phyloP scores from a whole-genome alignment of 2,113 vertebrate genomes.

The Neomonachus schauinslandi region DNA sequence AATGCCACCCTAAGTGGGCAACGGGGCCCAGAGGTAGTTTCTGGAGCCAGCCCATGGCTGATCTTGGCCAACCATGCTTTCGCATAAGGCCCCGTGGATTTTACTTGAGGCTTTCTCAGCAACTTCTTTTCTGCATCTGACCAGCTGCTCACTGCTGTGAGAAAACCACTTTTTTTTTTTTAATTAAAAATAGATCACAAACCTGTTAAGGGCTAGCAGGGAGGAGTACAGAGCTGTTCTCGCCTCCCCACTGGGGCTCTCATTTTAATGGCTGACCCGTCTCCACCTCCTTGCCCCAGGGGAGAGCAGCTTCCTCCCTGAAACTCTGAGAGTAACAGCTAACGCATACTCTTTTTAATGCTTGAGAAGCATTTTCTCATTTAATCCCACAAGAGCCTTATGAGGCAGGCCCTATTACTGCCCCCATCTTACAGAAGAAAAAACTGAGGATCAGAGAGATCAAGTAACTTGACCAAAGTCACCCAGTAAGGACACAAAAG shows the following conservation, averaged over 20 bases:
- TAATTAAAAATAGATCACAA: neutral
- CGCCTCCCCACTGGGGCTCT: neutral
- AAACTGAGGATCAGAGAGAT: neutral
- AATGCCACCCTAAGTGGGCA: neutral
- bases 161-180: neutral
- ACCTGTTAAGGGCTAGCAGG: neutral
- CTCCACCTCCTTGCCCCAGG: neutral
- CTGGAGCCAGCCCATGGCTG: neutral
- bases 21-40: neutral
- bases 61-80: neutral
- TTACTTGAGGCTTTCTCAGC: neutral
- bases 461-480: neutral
- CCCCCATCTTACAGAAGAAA: neutral
- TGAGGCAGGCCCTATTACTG: neutral
- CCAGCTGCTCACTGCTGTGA: neutral
- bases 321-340: neutral
- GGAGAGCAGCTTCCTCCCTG: constrained; percentile 19
- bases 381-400: neutral
- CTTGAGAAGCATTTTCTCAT: neutral
- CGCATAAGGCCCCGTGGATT: neutral
- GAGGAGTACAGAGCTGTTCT: neutral
- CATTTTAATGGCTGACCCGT: neutral
- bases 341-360: neutral
- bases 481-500: neutral
- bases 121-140: neutral